Evolutionary conservation across 1,140 invertebrate genomes (phyloP).

Genomic region (Gonioctena quinquepunctata): DNA sequence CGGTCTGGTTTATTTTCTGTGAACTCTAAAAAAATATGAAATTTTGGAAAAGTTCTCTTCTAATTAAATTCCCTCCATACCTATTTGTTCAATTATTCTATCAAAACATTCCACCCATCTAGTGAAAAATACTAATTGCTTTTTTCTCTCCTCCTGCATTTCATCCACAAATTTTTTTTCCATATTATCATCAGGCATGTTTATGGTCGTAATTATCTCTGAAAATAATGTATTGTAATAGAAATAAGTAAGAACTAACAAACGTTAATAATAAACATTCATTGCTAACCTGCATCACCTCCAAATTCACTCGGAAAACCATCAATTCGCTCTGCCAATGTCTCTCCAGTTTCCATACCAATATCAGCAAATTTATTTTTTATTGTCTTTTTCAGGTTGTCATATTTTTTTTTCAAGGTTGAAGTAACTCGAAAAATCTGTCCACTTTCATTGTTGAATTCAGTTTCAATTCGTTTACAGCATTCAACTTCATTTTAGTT

Average conservation of each 20-base stretch:
- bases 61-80: no score
- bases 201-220: conserved; percentile 1
- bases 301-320: background rate
- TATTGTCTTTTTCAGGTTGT: background rate
- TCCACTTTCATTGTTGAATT: background rate
- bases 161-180: background rate
- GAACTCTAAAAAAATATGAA: background rate
- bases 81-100: background rate
- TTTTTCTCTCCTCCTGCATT: background rate
- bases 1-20: background rate
- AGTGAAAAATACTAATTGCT: background rate
- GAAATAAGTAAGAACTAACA: background rate
- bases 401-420: conserved; percentile 2
- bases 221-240: background rate
- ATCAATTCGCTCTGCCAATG: conserved; percentile 5
- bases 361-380: conserved; percentile 11
- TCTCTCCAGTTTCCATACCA: background rate
- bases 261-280: background rate
- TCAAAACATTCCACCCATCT: background rate
- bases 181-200: background rate
- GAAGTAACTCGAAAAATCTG: background rate
- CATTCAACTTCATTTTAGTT: background rate
- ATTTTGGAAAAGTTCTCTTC: no score
- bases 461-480: conserved; percentile 7
- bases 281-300: conserved; percentile 5